Evolutionary conservation across 2,113 vertebrate genomes (phyloP).

Genomic region (Chinchilla lanigera): DNA sequence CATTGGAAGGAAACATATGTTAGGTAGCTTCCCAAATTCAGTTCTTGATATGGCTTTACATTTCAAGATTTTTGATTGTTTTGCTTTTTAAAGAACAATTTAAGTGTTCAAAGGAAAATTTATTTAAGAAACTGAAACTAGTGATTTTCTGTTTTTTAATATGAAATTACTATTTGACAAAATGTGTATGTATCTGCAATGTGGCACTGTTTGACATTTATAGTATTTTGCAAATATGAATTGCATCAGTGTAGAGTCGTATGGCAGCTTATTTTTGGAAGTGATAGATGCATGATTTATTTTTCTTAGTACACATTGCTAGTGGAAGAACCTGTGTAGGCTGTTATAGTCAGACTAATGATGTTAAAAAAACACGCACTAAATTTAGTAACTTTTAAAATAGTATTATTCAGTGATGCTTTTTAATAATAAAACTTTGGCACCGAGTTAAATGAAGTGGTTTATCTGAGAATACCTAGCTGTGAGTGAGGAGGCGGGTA

Average conservation of each 20-base stretch:
- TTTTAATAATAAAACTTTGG: slow-evolving; percentile 26
- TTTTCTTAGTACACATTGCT: slow-evolving; percentile 10
- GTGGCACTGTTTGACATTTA: background rate
- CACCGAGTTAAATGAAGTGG: background rate
- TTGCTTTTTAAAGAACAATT: background rate
- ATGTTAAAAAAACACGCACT: slow-evolving; percentile 5
- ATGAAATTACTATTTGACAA: background rate
- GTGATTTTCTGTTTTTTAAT: background rate
- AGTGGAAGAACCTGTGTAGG: background rate
- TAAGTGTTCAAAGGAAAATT: background rate
- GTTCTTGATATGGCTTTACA: background rate
- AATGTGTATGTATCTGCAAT: background rate
- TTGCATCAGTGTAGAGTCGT: slow-evolving; percentile 5
- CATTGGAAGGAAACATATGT: background rate
- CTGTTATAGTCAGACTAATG: slow-evolving; percentile 21
- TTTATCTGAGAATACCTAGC: slow-evolving; percentile 13
- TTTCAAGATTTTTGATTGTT: background rate
- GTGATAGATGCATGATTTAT: slow-evolving; percentile 12
- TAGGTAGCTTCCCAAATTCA: slow-evolving; percentile 26
- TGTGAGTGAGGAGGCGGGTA: background rate
- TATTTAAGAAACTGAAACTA: slow-evolving; percentile 49
- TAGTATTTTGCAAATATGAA: background rate
- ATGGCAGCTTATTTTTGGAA: background rate
- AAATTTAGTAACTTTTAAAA: background rate
- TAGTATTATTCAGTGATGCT: background rate